Conservation (phyloP, 2,113 vertebrate genomes). For the Fregetta grallaria region DNA sequence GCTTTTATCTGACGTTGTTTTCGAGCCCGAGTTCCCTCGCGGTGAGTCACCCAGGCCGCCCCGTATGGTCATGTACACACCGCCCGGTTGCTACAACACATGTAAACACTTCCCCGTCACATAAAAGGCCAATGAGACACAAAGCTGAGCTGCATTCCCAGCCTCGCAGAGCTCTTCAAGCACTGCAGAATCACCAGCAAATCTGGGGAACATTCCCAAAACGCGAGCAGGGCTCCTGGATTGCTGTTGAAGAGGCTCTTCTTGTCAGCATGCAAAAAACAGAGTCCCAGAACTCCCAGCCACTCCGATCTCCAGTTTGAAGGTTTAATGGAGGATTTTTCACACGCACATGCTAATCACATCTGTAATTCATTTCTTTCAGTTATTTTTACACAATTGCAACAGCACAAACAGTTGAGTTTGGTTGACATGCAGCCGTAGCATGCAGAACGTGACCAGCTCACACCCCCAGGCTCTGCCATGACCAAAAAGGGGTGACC, state of each 20-base stretch:
- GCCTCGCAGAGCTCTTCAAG: not conserved
- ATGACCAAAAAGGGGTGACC: not conserved
- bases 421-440: not conserved
- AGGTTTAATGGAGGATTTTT: conserved; percentile 24
- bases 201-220: not conserved
- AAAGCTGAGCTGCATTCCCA: conserved; percentile 34
- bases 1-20: conserved; percentile 4
- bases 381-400: not conserved
- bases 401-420: not conserved
- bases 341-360: conserved; percentile 6
- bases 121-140: conserved; percentile 27
- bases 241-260: not conserved
- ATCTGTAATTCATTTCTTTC: not conserved
- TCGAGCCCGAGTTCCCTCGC: conserved; percentile 27
- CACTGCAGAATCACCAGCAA: not conserved
- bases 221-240: not conserved
- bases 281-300: not conserved
- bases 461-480: not conserved
- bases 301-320: not conserved
- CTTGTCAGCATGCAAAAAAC: not conserved
- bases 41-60: conserved; percentile 50
- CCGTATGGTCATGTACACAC: not conserved
- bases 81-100: conserved; percentile 68
- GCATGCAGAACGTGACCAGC: not conserved
- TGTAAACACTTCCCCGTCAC: conserved; percentile 53